Percentiles rank a stretch among this genome's conserved stretches.
Evolutionary conservation across 2,113 vertebrate genomes (phyloP).

Genomic region (Entelurus aequoreus): DNA sequence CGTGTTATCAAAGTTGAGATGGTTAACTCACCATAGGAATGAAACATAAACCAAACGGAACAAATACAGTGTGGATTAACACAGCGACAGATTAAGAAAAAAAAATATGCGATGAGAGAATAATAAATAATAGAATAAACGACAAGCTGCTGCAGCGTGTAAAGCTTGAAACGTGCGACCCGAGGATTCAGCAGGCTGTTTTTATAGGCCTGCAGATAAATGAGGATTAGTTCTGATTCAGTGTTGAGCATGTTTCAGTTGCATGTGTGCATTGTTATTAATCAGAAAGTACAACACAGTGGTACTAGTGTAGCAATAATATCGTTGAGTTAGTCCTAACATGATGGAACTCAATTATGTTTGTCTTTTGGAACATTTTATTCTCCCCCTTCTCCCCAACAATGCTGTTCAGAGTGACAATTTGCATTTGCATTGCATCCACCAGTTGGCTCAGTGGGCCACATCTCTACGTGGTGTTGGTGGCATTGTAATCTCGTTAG

Average conservation of each 20-base stretch:
- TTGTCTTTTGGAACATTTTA: no score
- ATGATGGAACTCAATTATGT: no score
- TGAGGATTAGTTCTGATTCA: conserved; percentile 23
- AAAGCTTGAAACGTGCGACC: conserved; percentile 37
- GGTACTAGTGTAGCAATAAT: neutral
- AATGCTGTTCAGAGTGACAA: conserved; percentile 33
- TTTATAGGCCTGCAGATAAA: conserved; percentile 16
- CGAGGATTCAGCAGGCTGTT: conserved; percentile 13
- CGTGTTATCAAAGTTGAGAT: conserved; percentile 26
- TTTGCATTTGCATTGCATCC: conserved; percentile 37
- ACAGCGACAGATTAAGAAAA: conserved; percentile 35
- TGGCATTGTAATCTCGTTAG: conserved; percentile 61
- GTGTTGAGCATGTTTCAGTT: neutral
- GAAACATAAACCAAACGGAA: conserved; percentile 16
- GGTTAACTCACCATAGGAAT: conserved; percentile 24
- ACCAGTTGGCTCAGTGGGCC: conserved; percentile 43
- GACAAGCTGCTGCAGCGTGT: conserved; percentile 16
- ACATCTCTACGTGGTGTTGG: conserved; percentile 42
- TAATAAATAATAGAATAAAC: conserved; percentile 12
- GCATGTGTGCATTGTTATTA: conserved; percentile 3
- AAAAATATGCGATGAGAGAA: conserved; percentile 36
- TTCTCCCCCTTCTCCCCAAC: neutral
- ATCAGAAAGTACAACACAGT: conserved; percentile 6
- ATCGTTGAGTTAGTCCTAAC: neutral
- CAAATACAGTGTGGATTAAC: conserved; percentile 27